Percentiles rank a stretch among this genome's conserved stretches.
Conservation (phyloP, 2,797 vertebrate species). For the Amblyopsis hoosieri region DNA sequence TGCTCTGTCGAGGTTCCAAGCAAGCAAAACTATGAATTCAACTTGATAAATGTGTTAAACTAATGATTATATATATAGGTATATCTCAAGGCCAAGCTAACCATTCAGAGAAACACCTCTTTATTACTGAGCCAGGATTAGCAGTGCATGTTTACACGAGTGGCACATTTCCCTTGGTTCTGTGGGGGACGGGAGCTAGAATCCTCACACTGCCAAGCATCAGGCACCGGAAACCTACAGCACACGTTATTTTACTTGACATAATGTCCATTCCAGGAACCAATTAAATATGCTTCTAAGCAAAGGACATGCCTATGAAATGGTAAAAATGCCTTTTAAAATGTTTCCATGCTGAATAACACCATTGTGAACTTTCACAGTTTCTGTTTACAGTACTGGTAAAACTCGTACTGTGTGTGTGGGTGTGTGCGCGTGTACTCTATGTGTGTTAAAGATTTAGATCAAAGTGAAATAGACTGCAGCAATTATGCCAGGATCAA, state of each 20-base stretch:
- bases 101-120: conserved; percentile 57
- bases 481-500: background rate
- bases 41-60: background rate
- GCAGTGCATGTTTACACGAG: conserved; percentile 53
- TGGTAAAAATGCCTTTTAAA: no score
- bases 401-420: background rate
- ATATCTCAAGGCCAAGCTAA: conserved; percentile 59
- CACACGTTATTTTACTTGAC: conserved; percentile 18
- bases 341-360: background rate
- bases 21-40: conserved; percentile 15
- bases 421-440: conserved; percentile 5
- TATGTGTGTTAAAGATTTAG: background rate
- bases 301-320: no score
- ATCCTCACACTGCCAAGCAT: conserved; percentile 16
- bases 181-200: conserved; percentile 6
- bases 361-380: no score
- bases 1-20: no score
- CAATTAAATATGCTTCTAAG: conserved; percentile 27
- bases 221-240: conserved; percentile 16
- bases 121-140: conserved; percentile 53
- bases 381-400: background rate
- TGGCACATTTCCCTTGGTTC: conserved; percentile 15
- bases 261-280: conserved; percentile 30
- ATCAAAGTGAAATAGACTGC: background rate
- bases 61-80: conserved; percentile 26